Percentiles rank a stretch among this genome's conserved stretches.
These are phyloP conservation scores for Drosophila paracracens DNA, from an alignment of 2,888 invertebrate species.

Conservation along the genomic window DNA sequence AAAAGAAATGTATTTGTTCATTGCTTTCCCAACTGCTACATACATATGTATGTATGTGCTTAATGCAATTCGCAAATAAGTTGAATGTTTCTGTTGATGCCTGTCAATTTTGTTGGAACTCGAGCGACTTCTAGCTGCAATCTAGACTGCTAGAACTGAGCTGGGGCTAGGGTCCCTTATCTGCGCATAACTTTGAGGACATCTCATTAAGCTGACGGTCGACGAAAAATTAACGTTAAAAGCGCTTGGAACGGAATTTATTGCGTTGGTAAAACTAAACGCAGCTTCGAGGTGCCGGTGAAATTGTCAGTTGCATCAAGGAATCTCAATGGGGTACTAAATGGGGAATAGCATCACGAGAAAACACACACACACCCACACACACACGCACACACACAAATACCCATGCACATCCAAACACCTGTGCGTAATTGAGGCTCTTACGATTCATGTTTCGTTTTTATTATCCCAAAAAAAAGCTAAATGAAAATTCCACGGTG, in stretches of 20 bases:
- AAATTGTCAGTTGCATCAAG: slow-evolving; percentile 55
- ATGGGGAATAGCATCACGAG: slow-evolving; percentile 32
- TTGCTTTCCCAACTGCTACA: background rate
- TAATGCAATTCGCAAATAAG: background rate
- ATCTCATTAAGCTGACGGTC: slow-evolving; percentile 52
- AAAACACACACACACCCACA: slow-evolving; percentile 2
- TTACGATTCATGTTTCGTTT: slow-evolving; percentile 55
- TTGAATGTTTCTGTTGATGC: background rate
- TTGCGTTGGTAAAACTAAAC: slow-evolving; percentile 22
- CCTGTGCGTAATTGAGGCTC: slow-evolving; percentile 54
- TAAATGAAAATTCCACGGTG: slow-evolving; percentile 79
- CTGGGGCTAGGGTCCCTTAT: no score
- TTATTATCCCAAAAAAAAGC: slow-evolving; percentile 69
- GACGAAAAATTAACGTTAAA: slow-evolving; percentile 35
- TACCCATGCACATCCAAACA: background rate
- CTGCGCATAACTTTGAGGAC: slow-evolving; percentile 41
- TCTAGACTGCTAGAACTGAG: background rate
- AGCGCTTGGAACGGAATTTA: slow-evolving; percentile 49
- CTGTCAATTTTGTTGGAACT: background rate
- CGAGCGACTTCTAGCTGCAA: background rate
- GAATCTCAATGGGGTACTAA: slow-evolving; percentile 56
- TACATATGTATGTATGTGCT: background rate
- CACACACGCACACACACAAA: slow-evolving; percentile 15
- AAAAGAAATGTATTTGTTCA: background rate
- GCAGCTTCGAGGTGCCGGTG: slow-evolving; percentile 29